Conservation (phyloP, 1,140 invertebrate species). For the Meteorus sp. region DNA sequence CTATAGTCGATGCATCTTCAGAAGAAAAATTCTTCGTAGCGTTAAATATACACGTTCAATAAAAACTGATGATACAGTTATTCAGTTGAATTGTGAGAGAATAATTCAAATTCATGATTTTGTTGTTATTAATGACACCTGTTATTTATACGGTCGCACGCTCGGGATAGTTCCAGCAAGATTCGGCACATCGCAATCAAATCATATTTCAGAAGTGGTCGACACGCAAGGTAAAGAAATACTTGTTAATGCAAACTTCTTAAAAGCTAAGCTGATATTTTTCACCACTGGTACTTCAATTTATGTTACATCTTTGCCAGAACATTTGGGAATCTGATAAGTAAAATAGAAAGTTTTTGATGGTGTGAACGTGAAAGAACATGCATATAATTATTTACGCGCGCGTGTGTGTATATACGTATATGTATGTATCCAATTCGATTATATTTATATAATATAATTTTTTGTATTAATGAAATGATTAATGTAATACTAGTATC, state of each 20-base stretch:
- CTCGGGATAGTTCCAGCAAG: background rate
- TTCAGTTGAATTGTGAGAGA: slow-evolving; percentile 7
- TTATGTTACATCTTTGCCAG: no score
- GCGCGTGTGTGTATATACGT: no score
- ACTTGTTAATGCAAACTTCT: background rate
- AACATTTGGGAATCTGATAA: no score
- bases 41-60: background rate
- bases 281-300: background rate
- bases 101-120: slow-evolving; percentile 1
- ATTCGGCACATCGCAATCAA: slow-evolving; percentile 1
- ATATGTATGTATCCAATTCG: no score
- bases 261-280: background rate
- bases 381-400: no score
- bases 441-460: no score
- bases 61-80: slow-evolving; percentile 9
- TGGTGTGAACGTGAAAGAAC: no score
- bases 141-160: slow-evolving; percentile 7
- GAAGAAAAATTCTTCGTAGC: slow-evolving; percentile 4
- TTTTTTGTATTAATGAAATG: no score
- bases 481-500: no score
- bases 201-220: background rate
- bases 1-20: slow-evolving; percentile 4
- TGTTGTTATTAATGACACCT: background rate
- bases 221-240: background rate
- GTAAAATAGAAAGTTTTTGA: no score